Percentiles rank a stretch among this genome's conserved stretches.
Conservation (phyloP, 1,140 invertebrate genomes). For the Telenomus remus region DNA sequence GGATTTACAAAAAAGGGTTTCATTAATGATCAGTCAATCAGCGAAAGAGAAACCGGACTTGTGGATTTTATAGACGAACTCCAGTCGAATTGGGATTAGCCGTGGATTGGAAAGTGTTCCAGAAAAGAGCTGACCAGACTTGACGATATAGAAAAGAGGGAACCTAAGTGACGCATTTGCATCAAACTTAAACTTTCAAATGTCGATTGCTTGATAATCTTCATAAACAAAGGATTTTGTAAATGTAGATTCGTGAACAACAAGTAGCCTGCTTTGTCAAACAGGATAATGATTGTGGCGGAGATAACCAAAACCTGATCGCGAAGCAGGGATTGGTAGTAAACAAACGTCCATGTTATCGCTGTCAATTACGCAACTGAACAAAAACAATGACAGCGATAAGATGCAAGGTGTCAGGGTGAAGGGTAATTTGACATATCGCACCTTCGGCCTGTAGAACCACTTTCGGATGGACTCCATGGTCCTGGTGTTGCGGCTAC, state of each 20-base stretch:
- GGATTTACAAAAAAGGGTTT: no score
- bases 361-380: slow-evolving; percentile 15
- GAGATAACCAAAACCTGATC: no score
- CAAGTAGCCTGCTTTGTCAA: no score
- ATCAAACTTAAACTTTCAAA: not conserved
- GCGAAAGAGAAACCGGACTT: no score
- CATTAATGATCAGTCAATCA: no score
- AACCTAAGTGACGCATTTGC: not conserved
- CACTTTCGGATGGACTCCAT: slow-evolving; percentile 94
- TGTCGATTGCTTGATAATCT: no score
- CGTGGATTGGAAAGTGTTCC: not conserved
- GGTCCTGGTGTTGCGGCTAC: slow-evolving; percentile 51
- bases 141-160: not conserved
- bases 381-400: slow-evolving; percentile 22
- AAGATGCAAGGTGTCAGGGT: not conserved
- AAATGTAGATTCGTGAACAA: no score
- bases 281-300: no score
- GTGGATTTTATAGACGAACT: no score
- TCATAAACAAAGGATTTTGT: no score
- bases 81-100: no score
- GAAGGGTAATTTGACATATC: slow-evolving; percentile 52
- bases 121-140: not conserved
- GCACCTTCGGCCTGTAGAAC: slow-evolving; percentile 94
- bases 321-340: not conserved
- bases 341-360: slow-evolving; percentile 18